A percentile compares a stretch with the other conserved stretches of the same genome.
Evolutionary conservation across 2,113 vertebrate genomes (phyloP).

Genomic region (Blennius ocellaris): DNA sequence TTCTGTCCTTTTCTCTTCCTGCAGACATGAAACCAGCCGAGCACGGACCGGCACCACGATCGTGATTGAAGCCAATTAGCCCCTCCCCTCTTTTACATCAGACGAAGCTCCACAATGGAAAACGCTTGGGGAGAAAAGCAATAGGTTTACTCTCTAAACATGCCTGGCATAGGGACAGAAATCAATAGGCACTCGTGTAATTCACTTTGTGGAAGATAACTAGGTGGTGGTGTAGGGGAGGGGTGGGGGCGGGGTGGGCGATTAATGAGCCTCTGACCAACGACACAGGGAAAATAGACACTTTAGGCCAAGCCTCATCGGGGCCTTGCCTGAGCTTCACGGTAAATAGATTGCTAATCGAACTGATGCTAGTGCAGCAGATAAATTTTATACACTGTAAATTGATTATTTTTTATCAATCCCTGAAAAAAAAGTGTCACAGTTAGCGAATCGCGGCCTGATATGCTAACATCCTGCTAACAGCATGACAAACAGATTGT

Average conservation of each 20-base stretch:
- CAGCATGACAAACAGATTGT: too few relatives aligned
- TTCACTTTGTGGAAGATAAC: constrained; percentile 75
- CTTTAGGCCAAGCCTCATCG: constrained; percentile 40
- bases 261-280: constrained; percentile 55
- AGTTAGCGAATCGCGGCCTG: too few relatives aligned
- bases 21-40: constrained; percentile 32
- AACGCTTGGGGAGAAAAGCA: constrained; percentile 64
- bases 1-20: constrained; percentile 6
- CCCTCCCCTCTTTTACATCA: constrained; percentile 11
- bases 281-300: constrained; percentile 41
- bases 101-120: constrained; percentile 61
- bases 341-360: background rate
- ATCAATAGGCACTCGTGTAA: constrained; percentile 78
- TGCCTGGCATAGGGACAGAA: constrained; percentile 69
- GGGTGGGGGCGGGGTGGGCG: background rate
- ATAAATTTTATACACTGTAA: background rate
- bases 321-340: constrained; percentile 19
- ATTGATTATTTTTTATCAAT: too few relatives aligned
- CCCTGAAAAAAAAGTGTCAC: too few relatives aligned
- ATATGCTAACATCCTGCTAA: too few relatives aligned
- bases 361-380: background rate
- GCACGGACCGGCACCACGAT: constrained; percentile 53
- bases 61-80: constrained; percentile 71
- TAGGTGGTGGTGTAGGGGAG: constrained; percentile 1
- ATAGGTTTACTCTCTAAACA: constrained; percentile 72